Evolutionary conservation across 2,888 invertebrate genomes (phyloP), one percentile per base, ranked within the genome.

Genomic region (Venustoraphidia nigricollis): DNA sequence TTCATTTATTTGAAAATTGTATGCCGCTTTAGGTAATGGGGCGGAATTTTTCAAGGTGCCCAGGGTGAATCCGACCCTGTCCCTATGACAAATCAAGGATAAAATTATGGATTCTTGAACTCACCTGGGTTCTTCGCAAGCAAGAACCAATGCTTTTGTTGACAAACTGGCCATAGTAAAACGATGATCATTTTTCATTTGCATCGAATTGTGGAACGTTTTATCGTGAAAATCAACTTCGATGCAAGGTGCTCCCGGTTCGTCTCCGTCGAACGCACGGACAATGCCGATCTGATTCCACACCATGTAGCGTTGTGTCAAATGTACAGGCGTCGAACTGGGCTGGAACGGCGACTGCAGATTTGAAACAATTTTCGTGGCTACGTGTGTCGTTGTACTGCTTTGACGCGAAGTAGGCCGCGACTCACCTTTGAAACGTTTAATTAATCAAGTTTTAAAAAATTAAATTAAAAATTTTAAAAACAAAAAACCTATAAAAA

Each of bases 161-260:
- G 92, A 91, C 47, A 98, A 66, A 51, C 89, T 84, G 9, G 90
- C 96, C 77, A 97, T 80, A 1, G 81, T 82, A 66, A 94, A 92
- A 53, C 82, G 81, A 39, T 82, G 69, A 60, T 81, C 82, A 69
- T 98, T 97, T 58, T 81, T 81, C 54, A 97, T 73, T 62, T 92
- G 89, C 63, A 97, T 79, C 17, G 89, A 81, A 61, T 92, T 92
- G 63, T 97, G 94, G 10, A 89, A 70, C 45, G 82, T 78, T 0
- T 84, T 77, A 66, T 98, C 94, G 58, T 96, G 95, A 66, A 97
- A 98, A 65, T 95, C 94, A 1, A 96, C 86, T 63, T 95, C 94
- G 46, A 97, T 89, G 0, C 81, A 81, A 47, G 85, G 86, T 41
- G 62, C 58, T 11, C 60, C 61, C 35, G 64, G 63, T 11, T 55